Evolutionary conservation across 2,113 vertebrate species (phyloP).

Genomic region (Delphinus delphis): DNA sequence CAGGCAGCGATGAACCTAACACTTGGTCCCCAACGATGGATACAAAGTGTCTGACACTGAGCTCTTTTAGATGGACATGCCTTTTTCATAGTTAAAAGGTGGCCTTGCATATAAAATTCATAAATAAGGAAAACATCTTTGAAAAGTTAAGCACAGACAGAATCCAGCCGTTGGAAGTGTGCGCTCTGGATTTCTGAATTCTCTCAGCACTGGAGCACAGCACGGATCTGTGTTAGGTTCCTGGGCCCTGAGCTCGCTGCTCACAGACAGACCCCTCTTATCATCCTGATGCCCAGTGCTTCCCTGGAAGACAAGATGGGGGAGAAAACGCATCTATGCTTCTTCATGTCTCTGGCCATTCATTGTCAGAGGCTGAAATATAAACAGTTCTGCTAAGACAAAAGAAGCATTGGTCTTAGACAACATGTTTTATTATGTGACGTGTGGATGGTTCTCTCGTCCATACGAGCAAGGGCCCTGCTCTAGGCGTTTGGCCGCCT

Average conservation of each 20-base stretch:
- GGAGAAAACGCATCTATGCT: not conserved
- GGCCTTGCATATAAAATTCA: conserved; percentile 11
- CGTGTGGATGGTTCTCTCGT: conserved; percentile 55
- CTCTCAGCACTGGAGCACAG: conserved; percentile 43
- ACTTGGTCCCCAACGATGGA: not conserved
- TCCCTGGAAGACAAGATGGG: conserved; percentile 62
- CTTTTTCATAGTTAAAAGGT: conserved; percentile 70
- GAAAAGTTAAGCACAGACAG: not conserved
- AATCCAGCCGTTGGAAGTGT: not conserved
- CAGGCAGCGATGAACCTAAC: not conserved
- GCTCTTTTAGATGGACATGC: not conserved
- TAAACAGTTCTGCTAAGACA: conserved; percentile 71
- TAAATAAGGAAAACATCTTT: conserved; percentile 20
- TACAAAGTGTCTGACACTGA: not conserved
- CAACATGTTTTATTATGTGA: conserved; percentile 71
- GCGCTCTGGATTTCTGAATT: not conserved
- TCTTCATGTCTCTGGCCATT: conserved; percentile 31
- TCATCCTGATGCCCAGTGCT: conserved; percentile 52
- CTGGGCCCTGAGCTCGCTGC: not conserved
- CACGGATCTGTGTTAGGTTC: not conserved
- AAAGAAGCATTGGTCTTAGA: conserved; percentile 69
- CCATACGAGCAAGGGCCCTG: conserved; percentile 71
- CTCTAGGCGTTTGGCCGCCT: conserved; percentile 75
- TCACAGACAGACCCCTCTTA: not conserved
- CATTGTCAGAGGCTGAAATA: conserved; percentile 51